A percentile compares a stretch with the other conserved stretches of the same genome.
phyloP scores from a whole-genome alignment of 2,888 invertebrate species.

The Amphipyra berbera region DNA sequence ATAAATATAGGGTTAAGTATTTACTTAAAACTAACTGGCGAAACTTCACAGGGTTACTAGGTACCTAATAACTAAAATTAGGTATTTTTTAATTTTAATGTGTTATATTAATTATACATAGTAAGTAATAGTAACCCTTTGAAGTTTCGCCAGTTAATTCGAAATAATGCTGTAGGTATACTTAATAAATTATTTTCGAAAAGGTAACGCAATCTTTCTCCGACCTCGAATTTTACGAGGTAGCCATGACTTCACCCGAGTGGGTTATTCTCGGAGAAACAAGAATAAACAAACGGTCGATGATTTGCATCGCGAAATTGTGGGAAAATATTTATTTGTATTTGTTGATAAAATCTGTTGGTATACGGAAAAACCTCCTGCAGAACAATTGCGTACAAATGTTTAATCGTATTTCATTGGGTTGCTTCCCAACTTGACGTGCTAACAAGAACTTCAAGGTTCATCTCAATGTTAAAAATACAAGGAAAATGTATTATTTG shows the following conservation, averaged over 20 bases:
- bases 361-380: constrained; percentile 37
- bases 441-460: not conserved
- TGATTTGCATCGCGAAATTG: constrained; percentile 49
- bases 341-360: constrained; percentile 28
- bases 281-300: constrained; percentile 62
- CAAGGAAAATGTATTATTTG: constrained; percentile 15
- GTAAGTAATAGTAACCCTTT: too few species aligned
- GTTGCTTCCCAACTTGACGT: not conserved
- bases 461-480: too few species aligned
- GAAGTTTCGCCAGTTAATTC: too few species aligned
- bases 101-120: too few species aligned
- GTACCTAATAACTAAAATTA: too few species aligned
- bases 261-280: constrained; percentile 67
- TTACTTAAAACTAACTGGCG: too few species aligned
- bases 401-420: constrained; percentile 4
- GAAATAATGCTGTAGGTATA: too few species aligned
- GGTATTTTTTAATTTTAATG: too few species aligned
- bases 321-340: constrained; percentile 30
- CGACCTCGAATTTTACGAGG: constrained; percentile 59
- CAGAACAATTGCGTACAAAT: constrained; percentile 22
- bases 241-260: constrained; percentile 66
- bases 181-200: constrained; percentile 18
- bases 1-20: too few species aligned
- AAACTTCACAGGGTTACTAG: too few species aligned
- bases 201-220: constrained; percentile 49